Evolutionary conservation across 92 coral and sea anemone species (phyloP).

Genomic region (Bergia puertoricense): DNA sequence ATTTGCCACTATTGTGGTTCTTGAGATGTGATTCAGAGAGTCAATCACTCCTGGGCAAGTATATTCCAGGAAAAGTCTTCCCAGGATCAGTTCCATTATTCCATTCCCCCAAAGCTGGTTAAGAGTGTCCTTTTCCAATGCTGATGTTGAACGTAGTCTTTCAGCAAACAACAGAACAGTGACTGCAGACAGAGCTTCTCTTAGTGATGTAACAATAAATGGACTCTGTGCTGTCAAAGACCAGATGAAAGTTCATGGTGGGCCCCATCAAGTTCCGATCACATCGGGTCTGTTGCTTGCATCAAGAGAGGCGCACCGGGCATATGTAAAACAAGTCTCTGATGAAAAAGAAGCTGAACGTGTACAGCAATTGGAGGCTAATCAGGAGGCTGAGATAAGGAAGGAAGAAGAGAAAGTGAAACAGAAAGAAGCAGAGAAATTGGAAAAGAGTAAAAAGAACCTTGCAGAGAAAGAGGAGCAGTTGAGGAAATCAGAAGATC

Average conservation of each 20-base stretch:
- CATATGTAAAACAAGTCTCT: constrained; percentile 27
- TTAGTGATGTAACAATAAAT: constrained; percentile 48
- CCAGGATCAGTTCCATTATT: constrained; percentile 34
- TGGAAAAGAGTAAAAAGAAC: too few relatives aligned
- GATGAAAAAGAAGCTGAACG: constrained; percentile 16
- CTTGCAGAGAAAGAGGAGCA: too few relatives aligned
- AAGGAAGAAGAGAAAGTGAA: constrained; percentile 27
- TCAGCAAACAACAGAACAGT: constrained; percentile 52
- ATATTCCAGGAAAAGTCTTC: constrained; percentile 42
- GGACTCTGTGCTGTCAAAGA: constrained; percentile 53
- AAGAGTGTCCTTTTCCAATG: constrained; percentile 45
- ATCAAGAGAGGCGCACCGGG: constrained; percentile 56
- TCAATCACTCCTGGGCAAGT: constrained; percentile 54
- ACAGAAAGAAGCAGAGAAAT: constrained; percentile 13
- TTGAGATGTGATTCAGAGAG: not conserved
- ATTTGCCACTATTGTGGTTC: too few relatives aligned
- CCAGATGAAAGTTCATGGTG: constrained; percentile 41
- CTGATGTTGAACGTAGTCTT: constrained; percentile 32
- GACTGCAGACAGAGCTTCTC: constrained; percentile 47
- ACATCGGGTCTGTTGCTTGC: constrained; percentile 52
- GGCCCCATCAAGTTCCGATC: constrained; percentile 52
- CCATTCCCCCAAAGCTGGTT: constrained; percentile 42
- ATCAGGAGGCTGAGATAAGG: constrained; percentile 7
- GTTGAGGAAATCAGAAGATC: too few relatives aligned
- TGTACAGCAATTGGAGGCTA: constrained; percentile 23